Conservation (phyloP, 2,113 vertebrate species). For the Gambusia affinis region DNA sequence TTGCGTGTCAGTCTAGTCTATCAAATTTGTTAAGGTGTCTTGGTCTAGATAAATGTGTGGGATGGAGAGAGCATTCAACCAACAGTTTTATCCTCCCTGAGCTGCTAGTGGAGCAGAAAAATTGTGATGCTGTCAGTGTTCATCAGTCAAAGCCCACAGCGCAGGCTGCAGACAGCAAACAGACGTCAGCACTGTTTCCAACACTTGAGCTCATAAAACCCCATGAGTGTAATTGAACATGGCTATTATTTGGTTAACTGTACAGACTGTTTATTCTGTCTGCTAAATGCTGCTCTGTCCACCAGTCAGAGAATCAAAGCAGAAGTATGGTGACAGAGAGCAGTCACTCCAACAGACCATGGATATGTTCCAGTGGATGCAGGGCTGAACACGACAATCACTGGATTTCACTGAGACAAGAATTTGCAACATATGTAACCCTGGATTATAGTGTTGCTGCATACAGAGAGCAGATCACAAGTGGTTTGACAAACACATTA, state of each 20-base stretch:
- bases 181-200: conserved; percentile 48
- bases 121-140: conserved; percentile 20
- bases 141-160: conserved; percentile 32
- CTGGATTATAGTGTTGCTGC: conserved; percentile 56
- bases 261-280: conserved; percentile 10
- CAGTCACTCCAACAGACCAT: conserved; percentile 14
- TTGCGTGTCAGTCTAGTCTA: neutral
- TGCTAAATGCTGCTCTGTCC: conserved; percentile 10
- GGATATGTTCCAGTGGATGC: conserved; percentile 11
- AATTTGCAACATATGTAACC: conserved; percentile 58
- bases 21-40: neutral
- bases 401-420: conserved; percentile 37
- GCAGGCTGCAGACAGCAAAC: conserved; percentile 28
- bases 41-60: neutral
- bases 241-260: conserved; percentile 53
- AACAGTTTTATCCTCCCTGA: conserved; percentile 15
- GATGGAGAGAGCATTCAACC: conserved; percentile 8
- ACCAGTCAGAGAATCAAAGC: conserved; percentile 6
- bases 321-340: conserved; percentile 2
- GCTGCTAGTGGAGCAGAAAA: conserved; percentile 19
- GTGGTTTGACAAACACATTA: conserved; percentile 66
- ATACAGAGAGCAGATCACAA: conserved; percentile 54
- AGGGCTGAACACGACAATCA: conserved; percentile 31
- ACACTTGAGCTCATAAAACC: conserved; percentile 37
- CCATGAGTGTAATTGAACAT: conserved; percentile 42